These are phyloP conservation scores for Drosophila greeni DNA, from an alignment of 2,888 invertebrate species.

Conservation along the genomic window DNA sequence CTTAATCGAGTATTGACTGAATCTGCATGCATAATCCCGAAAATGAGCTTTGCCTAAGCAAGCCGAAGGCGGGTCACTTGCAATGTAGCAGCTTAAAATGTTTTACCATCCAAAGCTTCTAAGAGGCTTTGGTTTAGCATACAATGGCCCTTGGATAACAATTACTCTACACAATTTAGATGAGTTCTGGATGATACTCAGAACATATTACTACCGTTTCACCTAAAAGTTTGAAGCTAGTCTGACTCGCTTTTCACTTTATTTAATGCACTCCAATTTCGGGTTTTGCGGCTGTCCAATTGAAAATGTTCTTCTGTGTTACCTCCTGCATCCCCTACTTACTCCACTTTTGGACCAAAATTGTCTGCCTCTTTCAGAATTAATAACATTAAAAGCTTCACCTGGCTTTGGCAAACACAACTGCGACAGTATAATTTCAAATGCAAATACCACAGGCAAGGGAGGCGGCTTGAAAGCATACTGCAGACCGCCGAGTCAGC, in stretches of 20 bases:
- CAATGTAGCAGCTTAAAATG: slow-evolving; percentile 31
- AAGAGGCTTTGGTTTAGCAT: slow-evolving; percentile 31
- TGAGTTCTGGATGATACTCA: slow-evolving; percentile 8
- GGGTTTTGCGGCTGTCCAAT: slow-evolving; percentile 17
- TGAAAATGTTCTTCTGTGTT: slow-evolving; percentile 22
- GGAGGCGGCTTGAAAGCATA: slow-evolving; percentile 8
- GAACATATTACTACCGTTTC: not conserved
- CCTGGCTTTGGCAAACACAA: slow-evolving; percentile 33
- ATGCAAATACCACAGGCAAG: slow-evolving; percentile 28
- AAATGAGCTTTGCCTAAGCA: slow-evolving; percentile 24
- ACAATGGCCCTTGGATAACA: slow-evolving; percentile 23
- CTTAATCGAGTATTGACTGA: slow-evolving; percentile 14
- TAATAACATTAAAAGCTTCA: slow-evolving; percentile 39
- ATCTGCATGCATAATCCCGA: slow-evolving; percentile 13
- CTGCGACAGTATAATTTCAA: slow-evolving; percentile 29
- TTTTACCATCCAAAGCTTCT: slow-evolving; percentile 26
- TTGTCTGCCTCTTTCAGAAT: slow-evolving; percentile 17
- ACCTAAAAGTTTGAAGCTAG: not conserved
- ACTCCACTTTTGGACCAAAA: slow-evolving; percentile 7
- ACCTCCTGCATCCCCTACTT: not conserved
- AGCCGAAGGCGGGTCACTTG: slow-evolving; percentile 28
- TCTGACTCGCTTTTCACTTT: slow-evolving; percentile 7
- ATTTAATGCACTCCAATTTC: slow-evolving; percentile 21
- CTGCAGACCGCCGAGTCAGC: slow-evolving; percentile 14
- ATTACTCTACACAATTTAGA: slow-evolving; percentile 17